These are phyloP conservation scores for Carposina sasakii DNA, from an alignment of 1,140 invertebrate species.

Conservation along the genomic window DNA sequence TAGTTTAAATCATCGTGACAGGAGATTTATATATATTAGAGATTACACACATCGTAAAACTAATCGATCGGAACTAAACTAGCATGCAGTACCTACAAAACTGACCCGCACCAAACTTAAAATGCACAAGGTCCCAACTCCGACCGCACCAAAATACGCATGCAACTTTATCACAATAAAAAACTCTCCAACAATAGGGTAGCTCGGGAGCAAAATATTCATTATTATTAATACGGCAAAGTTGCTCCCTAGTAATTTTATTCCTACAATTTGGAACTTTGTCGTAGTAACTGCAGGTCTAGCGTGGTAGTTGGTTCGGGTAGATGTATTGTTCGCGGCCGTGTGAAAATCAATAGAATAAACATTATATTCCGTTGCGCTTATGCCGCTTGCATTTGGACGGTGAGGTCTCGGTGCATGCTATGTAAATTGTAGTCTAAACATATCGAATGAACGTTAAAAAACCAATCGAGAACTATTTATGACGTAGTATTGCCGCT, in stretches of 20 bases:
- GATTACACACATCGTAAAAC: constrained; percentile 57
- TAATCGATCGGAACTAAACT: constrained; percentile 50
- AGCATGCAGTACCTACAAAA: constrained; percentile 40
- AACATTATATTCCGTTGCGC: too few species aligned
- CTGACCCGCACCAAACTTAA: constrained; percentile 33
- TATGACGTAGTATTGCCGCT: too few species aligned
- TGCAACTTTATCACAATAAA: constrained; percentile 57
- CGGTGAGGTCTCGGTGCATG: too few species aligned
- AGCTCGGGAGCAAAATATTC: constrained; percentile 41
- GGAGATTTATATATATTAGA: constrained; percentile 40
- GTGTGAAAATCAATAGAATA: constrained; percentile 72
- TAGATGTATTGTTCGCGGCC: constrained; percentile 47
- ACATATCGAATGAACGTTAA: too few species aligned
- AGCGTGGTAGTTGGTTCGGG: constrained; percentile 28
- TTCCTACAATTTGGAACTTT: constrained; percentile 44
- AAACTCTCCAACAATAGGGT: constrained; percentile 51
- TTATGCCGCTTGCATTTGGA: too few species aligned
- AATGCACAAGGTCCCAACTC: constrained; percentile 47
- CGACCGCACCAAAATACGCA: constrained; percentile 28
- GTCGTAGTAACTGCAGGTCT: constrained; percentile 34
- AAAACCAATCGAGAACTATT: too few species aligned
- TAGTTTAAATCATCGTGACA: too few species aligned
- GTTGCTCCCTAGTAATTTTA: constrained; percentile 49
- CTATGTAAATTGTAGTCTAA: too few species aligned
- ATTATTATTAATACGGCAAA: constrained; percentile 61